Conservation (phyloP, 1,140 invertebrate species). For the Dinothrombium tinctorium region DNA sequence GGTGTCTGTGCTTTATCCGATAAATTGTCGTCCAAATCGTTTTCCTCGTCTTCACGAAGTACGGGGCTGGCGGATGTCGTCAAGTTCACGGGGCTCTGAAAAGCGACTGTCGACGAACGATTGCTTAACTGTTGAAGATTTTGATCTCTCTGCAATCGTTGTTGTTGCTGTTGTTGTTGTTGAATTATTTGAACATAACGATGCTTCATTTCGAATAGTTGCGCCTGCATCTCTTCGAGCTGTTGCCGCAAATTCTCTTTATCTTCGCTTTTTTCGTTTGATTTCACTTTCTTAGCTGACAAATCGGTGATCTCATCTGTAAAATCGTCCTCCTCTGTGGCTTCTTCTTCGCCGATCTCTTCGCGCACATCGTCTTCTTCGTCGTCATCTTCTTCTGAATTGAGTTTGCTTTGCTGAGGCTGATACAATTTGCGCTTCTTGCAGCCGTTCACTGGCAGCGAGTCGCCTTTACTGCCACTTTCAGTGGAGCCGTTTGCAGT, state of each 20-base stretch:
- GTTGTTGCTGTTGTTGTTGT: slow-evolving; percentile 16
- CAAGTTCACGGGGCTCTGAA: not conserved
- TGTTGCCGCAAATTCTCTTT: slow-evolving; percentile 57
- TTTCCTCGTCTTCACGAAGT: not conserved
- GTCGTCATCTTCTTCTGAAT: slow-evolving; percentile 24
- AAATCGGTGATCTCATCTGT: slow-evolving; percentile 1
- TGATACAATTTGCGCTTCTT: slow-evolving; percentile 92
- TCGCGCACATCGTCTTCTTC: slow-evolving; percentile 14
- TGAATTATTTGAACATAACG: slow-evolving; percentile 61
- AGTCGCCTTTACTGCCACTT: slow-evolving; percentile 23
- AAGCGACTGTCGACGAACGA: slow-evolving; percentile 11
- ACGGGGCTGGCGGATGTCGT: not conserved
- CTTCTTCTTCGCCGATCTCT: no score
- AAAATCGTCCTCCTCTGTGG: not conserved
- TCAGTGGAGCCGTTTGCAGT: not conserved
- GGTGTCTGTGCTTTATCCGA: not conserved
- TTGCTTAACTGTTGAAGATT: slow-evolving; percentile 11
- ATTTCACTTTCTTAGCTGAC: slow-evolving; percentile 7
- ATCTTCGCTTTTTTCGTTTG: no score
- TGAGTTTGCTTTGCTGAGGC: slow-evolving; percentile 71
- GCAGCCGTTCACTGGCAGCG: slow-evolving; percentile 40
- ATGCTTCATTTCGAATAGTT: slow-evolving; percentile 67
- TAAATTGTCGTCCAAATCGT: not conserved
- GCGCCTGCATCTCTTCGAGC: slow-evolving; percentile 59
- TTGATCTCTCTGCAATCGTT: slow-evolving; percentile 9